phyloP scores from a whole-genome alignment of 2,888 invertebrate genomes.

The Habrosyne pyritoides region DNA sequence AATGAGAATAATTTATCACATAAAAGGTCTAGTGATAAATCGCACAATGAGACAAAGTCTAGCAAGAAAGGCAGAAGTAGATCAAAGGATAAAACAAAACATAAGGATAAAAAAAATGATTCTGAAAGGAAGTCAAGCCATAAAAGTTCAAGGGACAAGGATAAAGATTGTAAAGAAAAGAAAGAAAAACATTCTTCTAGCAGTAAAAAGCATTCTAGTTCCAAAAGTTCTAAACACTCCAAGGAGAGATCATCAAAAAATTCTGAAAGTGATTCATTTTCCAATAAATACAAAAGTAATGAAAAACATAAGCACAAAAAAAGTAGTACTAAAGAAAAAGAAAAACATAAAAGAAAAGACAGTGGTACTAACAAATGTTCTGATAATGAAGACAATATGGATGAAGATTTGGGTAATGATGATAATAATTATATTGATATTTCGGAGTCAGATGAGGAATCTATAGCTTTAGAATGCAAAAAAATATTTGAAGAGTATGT shows the following conservation, averaged over 20 bases:
- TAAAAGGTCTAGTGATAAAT: conserved; percentile 40
- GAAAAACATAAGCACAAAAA: conserved; percentile 45
- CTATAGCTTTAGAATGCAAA: conserved; percentile 92
- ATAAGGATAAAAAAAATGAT: conserved; percentile 42
- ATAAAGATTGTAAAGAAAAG: conserved; percentile 47
- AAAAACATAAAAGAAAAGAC: conserved; percentile 41
- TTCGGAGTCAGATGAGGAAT: conserved; percentile 86
- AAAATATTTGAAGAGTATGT: conserved; percentile 93
- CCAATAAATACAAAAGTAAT: conserved; percentile 49
- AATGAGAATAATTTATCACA: conserved; percentile 23
- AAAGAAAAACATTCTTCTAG: conserved; percentile 50
- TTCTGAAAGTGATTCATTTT: conserved; percentile 27
- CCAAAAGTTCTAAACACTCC: conserved; percentile 45
- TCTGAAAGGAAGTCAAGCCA: conserved; percentile 56
- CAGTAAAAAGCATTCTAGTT: conserved; percentile 47
- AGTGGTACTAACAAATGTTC: conserved; percentile 41
- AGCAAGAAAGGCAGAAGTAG: conserved; percentile 47
- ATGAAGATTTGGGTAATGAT: conserved; percentile 34
- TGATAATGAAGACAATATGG: conserved; percentile 48
- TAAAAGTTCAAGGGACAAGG: conserved; percentile 63
- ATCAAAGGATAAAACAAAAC: conserved; percentile 45
- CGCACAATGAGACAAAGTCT: conserved; percentile 39
- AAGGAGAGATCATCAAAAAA: conserved; percentile 46
- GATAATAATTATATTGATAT: conserved; percentile 57
- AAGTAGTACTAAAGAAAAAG: conserved; percentile 54